Conservation (phyloP, 2,888 invertebrate genomes). For the Peribatodes rhomboidaria region DNA sequence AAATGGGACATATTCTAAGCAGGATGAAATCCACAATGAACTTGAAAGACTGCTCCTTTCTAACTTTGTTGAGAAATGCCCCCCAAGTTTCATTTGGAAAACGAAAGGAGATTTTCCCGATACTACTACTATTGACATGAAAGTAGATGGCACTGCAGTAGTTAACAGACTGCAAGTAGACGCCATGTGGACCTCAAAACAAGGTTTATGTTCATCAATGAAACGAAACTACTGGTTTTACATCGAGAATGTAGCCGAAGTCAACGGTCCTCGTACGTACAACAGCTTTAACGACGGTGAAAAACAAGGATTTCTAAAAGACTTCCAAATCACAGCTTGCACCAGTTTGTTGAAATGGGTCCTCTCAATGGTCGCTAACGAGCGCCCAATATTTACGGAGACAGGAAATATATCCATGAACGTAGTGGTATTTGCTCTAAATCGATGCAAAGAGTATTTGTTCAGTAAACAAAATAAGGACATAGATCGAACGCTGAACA, state of each 20-base stretch:
- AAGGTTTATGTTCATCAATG: slow-evolving; percentile 83
- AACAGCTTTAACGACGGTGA: slow-evolving; percentile 86
- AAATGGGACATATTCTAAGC: slow-evolving; percentile 58
- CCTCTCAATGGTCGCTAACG: slow-evolving; percentile 71
- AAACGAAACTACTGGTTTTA: slow-evolving; percentile 89
- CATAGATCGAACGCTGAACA: slow-evolving; percentile 81
- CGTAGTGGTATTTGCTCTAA: slow-evolving; percentile 89
- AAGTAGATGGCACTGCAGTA: slow-evolving; percentile 60
- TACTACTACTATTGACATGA: slow-evolving; percentile 59
- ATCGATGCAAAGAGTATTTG: slow-evolving; percentile 89
- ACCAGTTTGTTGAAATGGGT: slow-evolving; percentile 90
- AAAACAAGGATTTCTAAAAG: slow-evolving; percentile 87
- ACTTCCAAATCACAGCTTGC: slow-evolving; percentile 93
- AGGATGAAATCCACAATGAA: slow-evolving; percentile 64
- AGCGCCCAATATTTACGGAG: slow-evolving; percentile 77
- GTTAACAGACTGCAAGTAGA: slow-evolving; percentile 74
- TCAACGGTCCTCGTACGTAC: slow-evolving; percentile 91
- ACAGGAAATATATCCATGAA: slow-evolving; percentile 85
- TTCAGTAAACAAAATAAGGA: slow-evolving; percentile 88
- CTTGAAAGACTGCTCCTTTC: slow-evolving; percentile 76
- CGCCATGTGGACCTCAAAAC: slow-evolving; percentile 77
- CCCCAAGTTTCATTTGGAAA: slow-evolving; percentile 76
- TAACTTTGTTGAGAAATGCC: slow-evolving; percentile 69
- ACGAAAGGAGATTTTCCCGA: slow-evolving; percentile 59
- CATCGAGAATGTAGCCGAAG: slow-evolving; percentile 87